Conservation (phyloP, 2,113 vertebrate species). For the Rhegmatorhina hoffmannsi region DNA sequence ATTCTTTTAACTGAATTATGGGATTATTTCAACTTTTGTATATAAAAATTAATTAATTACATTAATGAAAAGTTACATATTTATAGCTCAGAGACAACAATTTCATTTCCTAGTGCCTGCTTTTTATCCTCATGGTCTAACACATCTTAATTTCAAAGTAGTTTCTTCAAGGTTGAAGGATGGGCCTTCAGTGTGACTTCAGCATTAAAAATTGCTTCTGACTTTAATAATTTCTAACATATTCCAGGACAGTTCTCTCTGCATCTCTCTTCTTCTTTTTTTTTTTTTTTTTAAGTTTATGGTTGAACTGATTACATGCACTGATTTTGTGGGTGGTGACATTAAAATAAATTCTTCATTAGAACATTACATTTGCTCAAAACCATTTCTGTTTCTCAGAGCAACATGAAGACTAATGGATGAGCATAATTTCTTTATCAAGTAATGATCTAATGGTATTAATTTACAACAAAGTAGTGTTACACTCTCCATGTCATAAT, state of each 20-base stretch:
- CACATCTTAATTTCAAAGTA: conserved; percentile 4
- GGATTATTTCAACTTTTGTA: conserved; percentile 19
- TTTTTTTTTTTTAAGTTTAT: neutral
- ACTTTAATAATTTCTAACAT: neutral
- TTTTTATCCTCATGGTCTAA: neutral
- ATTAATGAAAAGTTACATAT: conserved; percentile 8
- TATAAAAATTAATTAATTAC: neutral
- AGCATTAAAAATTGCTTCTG: conserved; percentile 3
- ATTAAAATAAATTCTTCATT: neutral
- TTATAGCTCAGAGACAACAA: neutral
- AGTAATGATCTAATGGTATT: neutral
- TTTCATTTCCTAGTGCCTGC: neutral
- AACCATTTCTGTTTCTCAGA: neutral
- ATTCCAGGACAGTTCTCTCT: neutral
- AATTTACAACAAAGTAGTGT: neutral
- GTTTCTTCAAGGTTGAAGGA: neutral
- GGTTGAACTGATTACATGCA: neutral
- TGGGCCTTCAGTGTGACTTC: neutral
- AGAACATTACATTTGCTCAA: rapidly evolving
- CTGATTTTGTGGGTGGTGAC: neutral
- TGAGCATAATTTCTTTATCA: neutral
- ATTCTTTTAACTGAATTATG: conserved; percentile 8
- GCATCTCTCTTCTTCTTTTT: neutral
- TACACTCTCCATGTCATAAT: neutral
- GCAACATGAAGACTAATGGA: neutral